These are phyloP conservation scores for Ophioninae sp. DNA, from an alignment of 2,888 invertebrate species.

Conservation along the genomic window DNA sequence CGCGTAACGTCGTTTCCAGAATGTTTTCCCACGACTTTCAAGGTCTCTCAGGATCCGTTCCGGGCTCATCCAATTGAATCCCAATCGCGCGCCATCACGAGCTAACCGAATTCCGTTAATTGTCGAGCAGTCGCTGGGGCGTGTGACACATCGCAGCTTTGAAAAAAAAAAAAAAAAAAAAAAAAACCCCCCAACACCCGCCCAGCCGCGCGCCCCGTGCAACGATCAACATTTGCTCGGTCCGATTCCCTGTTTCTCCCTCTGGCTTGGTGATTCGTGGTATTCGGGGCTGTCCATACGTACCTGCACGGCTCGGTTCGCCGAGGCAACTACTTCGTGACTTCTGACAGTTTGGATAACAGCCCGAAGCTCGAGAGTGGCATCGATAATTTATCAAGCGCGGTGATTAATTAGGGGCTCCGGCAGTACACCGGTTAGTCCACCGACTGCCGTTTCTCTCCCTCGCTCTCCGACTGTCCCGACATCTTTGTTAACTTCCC, in stretches of 20 bases:
- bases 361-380: constrained; percentile 52
- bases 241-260: background rate
- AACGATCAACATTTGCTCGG: constrained; percentile 10
- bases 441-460: background rate
- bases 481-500: constrained; percentile 54
- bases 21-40: background rate
- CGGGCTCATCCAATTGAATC: background rate
- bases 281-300: background rate
- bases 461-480: constrained; percentile 26
- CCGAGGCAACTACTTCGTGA: constrained; percentile 12
- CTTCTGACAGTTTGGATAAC: constrained; percentile 45
- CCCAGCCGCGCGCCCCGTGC: too few species aligned
- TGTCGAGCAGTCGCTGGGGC: background rate
- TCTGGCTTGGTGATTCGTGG: background rate
- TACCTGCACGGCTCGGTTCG: constrained; percentile 3
- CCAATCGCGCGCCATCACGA: background rate
- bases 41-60: background rate
- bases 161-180: constrained; percentile 4
- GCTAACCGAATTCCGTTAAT: background rate
- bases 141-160: background rate
- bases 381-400: constrained; percentile 74
- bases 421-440: constrained; percentile 36
- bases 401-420: constrained; percentile 73
- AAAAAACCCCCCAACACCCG: too few species aligned
- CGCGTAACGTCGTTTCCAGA: background rate